A percentile compares a stretch with the other conserved stretches of the same genome.
Conservation (phyloP, 2,797 vertebrate species). For the Phaenicophaeus curvirostris region DNA sequence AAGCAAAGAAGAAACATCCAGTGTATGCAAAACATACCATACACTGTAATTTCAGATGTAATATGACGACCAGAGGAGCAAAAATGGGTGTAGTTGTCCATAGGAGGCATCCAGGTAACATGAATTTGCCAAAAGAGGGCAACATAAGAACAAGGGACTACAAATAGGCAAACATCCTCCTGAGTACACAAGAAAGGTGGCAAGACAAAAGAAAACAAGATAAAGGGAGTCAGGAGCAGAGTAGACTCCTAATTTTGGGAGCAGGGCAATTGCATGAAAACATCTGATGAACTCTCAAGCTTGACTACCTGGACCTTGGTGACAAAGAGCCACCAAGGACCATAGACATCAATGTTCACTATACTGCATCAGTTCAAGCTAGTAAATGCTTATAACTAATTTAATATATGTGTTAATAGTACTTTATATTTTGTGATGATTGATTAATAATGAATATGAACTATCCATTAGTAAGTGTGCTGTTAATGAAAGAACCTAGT, state of each 20-base stretch:
- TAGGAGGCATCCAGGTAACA: neutral
- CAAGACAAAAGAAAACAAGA: neutral
- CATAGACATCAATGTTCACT: neutral
- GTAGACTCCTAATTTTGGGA: neutral
- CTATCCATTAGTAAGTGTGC: neutral
- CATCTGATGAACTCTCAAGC: neutral
- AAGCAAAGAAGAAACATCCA: neutral
- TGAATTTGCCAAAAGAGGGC: neutral
- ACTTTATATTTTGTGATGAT: neutral
- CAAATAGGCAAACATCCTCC: neutral
- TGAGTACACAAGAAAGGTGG: neutral
- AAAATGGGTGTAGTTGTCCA: neutral
- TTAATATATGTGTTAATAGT: neutral
- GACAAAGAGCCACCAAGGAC: neutral
- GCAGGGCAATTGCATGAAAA: neutral
- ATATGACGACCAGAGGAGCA: neutral
- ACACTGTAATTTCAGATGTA: neutral
- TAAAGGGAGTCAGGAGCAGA: neutral
- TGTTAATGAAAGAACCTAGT: neutral
- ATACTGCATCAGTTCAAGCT: neutral
- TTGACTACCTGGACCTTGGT: neutral
- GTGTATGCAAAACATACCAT: accelerated
- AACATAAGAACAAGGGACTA: neutral
- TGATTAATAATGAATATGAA: neutral
- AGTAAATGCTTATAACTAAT: neutral